These are phyloP conservation scores for rabbit (Oryctolagus cuniculus) DNA, from an alignment of 2,113 vertebrate genomes.

Conservation along the genomic window DNA sequence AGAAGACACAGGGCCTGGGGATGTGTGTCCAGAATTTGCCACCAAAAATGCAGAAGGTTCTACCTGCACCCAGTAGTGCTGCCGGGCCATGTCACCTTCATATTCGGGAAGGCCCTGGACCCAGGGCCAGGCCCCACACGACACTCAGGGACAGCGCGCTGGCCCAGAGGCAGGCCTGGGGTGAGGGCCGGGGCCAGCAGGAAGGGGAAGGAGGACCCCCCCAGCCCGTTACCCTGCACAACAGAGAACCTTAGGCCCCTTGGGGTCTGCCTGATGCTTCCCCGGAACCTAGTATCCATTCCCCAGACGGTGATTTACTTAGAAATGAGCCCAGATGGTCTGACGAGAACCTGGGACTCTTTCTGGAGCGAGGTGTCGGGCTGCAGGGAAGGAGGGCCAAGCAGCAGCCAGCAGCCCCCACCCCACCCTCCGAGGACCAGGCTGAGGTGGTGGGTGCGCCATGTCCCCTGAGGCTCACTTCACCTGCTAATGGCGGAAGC, in stretches of 20 bases:
- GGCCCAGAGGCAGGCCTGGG: neutral
- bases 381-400: neutral
- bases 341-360: neutral
- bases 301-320: neutral
- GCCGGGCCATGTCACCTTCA: neutral
- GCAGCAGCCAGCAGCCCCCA: neutral
- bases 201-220: no score
- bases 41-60: neutral
- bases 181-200: no score
- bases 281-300: neutral
- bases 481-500: no score
- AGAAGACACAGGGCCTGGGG: neutral
- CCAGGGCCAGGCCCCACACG: neutral
- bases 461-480: neutral
- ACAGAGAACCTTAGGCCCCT: neutral
- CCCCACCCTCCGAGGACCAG: neutral
- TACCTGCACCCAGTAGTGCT: neutral
- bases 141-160: neutral
- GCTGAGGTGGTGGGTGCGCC: neutral
- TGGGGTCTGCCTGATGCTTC: neutral
- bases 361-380: conserved; percentile 24
- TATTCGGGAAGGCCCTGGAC: neutral
- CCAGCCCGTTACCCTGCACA: neutral
- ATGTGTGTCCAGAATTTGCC: no score
- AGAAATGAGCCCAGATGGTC: neutral